Base-by-base conservation (phyloP, 1,140 invertebrate genomes). In the Leucophenga varia region DNA sequence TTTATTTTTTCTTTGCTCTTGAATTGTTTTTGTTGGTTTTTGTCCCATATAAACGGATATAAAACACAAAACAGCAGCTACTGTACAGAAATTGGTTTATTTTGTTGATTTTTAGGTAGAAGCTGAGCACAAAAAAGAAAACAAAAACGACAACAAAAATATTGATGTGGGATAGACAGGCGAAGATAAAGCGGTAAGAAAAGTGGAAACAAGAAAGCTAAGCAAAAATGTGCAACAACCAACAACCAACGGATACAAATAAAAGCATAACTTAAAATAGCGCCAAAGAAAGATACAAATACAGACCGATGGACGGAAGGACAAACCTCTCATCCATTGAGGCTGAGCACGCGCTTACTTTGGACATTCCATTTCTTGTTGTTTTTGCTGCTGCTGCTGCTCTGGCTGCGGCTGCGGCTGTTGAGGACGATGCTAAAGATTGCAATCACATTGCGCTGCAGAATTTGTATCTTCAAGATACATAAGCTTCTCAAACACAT, bases 361-460 rank as follows among this genome's bases (percentile, higher is more conserved):
- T n/a, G n/a, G n/a, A n/a, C n/a, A n/a, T n/a, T n/a, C n/a, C n/a
- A n/a, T n/a, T n/a, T n/a, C n/a, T n/a, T n/a, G n/a, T n/a, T n/a
- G n/a, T n/a, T n/a, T n/a, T n/a, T n/a, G n/a, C n/a, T n/a, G n/a
- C n/a, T n/a, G n/a, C n/a, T n/a, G n/a, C n/a, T n/a, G n/a, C n/a
- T n/a, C n/a, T n/a, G n/a, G 61, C 10, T 43, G 42, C 7, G 56
- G 60, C 36, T 48, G 60, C 30, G 57, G 57, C 37, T 38, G 55
- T 56, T 52, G 57, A 64, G 64, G 61, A 64, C 61, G 61, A 58
- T 64, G 58, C 61, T 59, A 63, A 67, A 67, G 63, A 67, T 67
- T 63, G 63, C 63, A 67, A 67, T 67, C 63, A 61, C 63, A 50
- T 51, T 67, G 63, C 63, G 61, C 46, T 39, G 42, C 63, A 59